Percentiles rank a stretch among this genome's conserved stretches.
phyloP scores from a whole-genome alignment of 2,797 vertebrate genomes.

The Staurois parvus region DNA sequence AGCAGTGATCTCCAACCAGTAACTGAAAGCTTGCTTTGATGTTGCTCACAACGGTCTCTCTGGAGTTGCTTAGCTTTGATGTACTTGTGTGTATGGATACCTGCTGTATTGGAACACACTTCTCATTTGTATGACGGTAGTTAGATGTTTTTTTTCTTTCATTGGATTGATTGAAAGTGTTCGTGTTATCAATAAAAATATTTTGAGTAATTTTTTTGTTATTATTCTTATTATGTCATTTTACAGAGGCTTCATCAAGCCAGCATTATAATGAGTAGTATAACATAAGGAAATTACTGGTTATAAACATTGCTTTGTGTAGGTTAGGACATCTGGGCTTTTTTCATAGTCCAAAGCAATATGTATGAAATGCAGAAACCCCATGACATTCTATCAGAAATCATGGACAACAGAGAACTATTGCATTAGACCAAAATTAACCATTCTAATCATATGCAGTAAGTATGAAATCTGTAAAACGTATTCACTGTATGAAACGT shows the following conservation, averaged over 20 bases:
- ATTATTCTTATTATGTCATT: background rate
- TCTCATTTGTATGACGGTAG: background rate
- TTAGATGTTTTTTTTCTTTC: background rate
- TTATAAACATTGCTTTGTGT: background rate
- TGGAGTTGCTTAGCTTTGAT: constrained; percentile 1
- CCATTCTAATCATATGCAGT: too few relatives aligned
- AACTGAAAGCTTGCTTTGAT: background rate
- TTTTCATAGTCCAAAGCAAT: background rate
- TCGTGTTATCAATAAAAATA: background rate
- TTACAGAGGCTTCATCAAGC: background rate
- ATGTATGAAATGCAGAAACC: background rate
- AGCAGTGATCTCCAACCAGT: background rate
- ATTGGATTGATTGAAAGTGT: background rate
- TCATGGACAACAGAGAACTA: background rate
- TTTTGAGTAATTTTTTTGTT: background rate
- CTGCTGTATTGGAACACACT: constrained; percentile 2
- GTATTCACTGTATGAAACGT: too few relatives aligned
- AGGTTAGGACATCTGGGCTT: background rate
- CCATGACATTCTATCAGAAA: background rate
- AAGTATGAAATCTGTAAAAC: too few relatives aligned
- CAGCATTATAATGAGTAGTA: too few relatives aligned
- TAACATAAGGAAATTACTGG: too few relatives aligned
- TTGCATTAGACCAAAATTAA: too few relatives aligned
- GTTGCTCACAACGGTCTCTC: background rate
- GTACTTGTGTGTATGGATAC: background rate